phyloP scores from a whole-genome alignment of 2,797 vertebrate species.

The Columba guinea region DNA sequence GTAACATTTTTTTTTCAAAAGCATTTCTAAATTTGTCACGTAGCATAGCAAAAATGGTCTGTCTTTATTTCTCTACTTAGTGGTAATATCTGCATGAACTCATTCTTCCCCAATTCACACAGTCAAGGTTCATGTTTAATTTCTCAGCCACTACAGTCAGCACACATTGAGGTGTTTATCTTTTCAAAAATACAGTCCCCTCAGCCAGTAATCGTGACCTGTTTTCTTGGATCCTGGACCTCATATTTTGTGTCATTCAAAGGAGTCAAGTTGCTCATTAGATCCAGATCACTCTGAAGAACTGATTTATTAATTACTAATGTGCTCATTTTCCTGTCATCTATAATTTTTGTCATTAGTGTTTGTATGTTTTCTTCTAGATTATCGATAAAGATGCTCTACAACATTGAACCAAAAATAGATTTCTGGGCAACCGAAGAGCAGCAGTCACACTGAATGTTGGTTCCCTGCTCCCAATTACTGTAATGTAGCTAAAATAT shows the following conservation, averaged over 20 bases:
- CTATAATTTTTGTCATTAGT: background rate
- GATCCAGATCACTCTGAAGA: background rate
- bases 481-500: background rate
- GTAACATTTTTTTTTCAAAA: background rate
- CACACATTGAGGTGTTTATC: constrained; percentile 35
- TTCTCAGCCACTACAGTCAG: constrained; percentile 15
- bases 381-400: background rate
- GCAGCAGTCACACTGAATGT: background rate
- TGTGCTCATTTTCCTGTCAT: background rate
- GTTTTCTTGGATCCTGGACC: constrained; percentile 37
- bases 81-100: background rate
- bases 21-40: background rate
- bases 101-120: background rate
- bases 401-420: background rate
- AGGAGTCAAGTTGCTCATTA: background rate
- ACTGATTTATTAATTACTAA: constrained; percentile 18
- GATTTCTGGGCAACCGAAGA: background rate
- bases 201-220: constrained; percentile 45
- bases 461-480: background rate
- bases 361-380: constrained; percentile 10
- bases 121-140: constrained; percentile 31
- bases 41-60: fast-evolving
- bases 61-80: background rate
- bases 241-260: background rate
- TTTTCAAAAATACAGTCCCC: constrained; percentile 38